Base-by-base conservation (phyloP, 1,140 invertebrate genomes). In the Drosophila pachea region DNA sequence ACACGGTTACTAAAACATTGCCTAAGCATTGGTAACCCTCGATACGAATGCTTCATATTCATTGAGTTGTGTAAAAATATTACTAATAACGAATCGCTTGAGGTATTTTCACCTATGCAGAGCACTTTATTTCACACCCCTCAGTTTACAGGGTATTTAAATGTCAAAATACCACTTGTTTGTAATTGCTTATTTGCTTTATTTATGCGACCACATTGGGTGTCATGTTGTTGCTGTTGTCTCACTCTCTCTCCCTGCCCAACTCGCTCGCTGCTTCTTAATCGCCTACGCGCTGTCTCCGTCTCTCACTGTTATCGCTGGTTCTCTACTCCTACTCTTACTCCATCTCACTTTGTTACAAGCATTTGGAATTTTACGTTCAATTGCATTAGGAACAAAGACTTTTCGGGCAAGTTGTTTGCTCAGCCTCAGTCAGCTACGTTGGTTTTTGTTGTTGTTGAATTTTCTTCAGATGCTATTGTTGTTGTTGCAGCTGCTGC, bases 351-450 rank as follows among this genome's bases (percentile, higher is more conserved):
- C 42, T 64, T 32, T 65, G 53, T 59, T 60, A 54, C 68, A 66
- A 54, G 68, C 68, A 70, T 70, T 70, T 48, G 54, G 14, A 70
- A 67, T 70, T 70, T 70, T 60, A 67, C 68, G 63, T 67, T 66
- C 68, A 70, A 70, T 70, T 70, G 68, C 63, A 70, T 70, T 70
- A 67, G 63, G 54, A 70, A 70, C 68, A 70, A 70, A 70, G 63
- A 47, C 63, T 54, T 67, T 67, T 70, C 22, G 60, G 67, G 31
- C 60, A 45, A 56, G 52, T 64, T 69, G 52, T 56, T 69, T 69
- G 67, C 32, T 56, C 60, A 63, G 67, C 32, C 45, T 68, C 60
- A 48, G 35, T 38, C 12, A 63, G 52, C 35, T 58, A 40, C 58
- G 29, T 16, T 31, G 31, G 29, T 50, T 50, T 33, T 54, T 53